Base-by-base conservation (phyloP, 2,888 invertebrate species). In the Lasioglossum malachurum region DNA sequence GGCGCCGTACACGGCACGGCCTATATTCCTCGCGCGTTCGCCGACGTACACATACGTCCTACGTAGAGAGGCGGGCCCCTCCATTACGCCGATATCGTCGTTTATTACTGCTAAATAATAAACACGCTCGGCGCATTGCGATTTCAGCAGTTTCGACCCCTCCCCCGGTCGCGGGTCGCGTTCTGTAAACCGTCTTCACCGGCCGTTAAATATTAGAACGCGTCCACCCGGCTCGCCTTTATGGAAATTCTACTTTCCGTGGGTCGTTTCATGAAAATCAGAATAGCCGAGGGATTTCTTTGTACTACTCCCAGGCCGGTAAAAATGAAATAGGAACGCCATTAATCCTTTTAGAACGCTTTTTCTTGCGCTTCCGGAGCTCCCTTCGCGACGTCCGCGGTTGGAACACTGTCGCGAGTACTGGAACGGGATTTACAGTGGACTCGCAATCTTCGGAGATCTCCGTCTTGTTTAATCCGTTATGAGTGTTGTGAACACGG, bases 11-110 rank as follows among this genome's bases (percentile, higher is more conserved):
- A 64, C n/a, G n/a, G 49, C n/a, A 53, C 74, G 78, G 83, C 76
- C 84, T 86, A 84, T 41, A 80, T 86, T 82, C 76, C 69, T 44
- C 75, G 23, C 53, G 53, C 53, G 53, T 82, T 73, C 73, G n/a
- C 67, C 23, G 73, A 46, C 75, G 72, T 72, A 72, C 49, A 35
- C 60, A 60, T 16, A 60, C 60, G 60, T 16, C 60, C 27, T 31
- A 1, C 60, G 74, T 44, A n/a, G n/a, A 38, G 69, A 35, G 38
- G 38, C 57, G 27, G 44, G 49, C 19, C n/a, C 75, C 75, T 60
- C 82, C 72, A 53, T 75, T 49, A 53, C 38, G 27, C 19, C 41
- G 72, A 49, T 75, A 76, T 60, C 60, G 72, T 41, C 72, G 64
- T 72, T 77, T 49, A 64, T 83, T 74, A 53, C 53, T 38, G 82